Percentiles rank a stretch among this genome's conserved stretches.
Conservation (phyloP, 2,797 vertebrate genomes). For the Lemur catta region DNA sequence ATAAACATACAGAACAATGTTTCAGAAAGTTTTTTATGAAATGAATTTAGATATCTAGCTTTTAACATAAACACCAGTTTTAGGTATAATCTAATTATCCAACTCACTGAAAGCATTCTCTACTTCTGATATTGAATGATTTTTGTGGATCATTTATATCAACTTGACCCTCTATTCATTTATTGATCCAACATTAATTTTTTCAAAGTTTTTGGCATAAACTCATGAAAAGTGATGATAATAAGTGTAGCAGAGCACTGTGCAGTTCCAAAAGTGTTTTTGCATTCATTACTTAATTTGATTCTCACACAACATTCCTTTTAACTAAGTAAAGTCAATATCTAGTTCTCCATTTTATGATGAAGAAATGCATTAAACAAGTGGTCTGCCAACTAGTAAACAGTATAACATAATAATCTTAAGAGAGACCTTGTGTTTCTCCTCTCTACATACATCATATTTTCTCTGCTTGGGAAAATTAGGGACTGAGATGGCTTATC, state of each 20-base stretch:
- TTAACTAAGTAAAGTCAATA: not conserved
- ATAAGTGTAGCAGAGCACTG: not conserved
- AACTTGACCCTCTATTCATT: not conserved
- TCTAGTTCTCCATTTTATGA: not conserved
- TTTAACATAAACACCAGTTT: not conserved
- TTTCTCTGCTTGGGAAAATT: not conserved
- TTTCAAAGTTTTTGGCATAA: not conserved
- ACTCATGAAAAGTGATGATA: not conserved
- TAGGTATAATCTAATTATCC: not conserved
- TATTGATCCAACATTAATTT: not conserved
- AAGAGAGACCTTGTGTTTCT: not conserved
- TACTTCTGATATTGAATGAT: not conserved
- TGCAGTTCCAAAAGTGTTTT: not conserved
- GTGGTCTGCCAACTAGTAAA: not conserved
- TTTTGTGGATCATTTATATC: not conserved
- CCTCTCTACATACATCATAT: not conserved
- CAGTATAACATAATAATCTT: not conserved
- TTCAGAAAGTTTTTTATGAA: constrained; percentile 32
- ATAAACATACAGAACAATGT: not conserved
- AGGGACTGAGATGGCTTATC: not conserved
- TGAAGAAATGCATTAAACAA: not conserved
- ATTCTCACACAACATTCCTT: not conserved
- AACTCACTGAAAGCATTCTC: not conserved
- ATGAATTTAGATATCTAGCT: not conserved
- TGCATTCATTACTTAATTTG: not conserved